A percentile compares a stretch with the other conserved stretches of the same genome.
Conservation (phyloP, 2,888 invertebrate species). For the Unio delphinus region DNA sequence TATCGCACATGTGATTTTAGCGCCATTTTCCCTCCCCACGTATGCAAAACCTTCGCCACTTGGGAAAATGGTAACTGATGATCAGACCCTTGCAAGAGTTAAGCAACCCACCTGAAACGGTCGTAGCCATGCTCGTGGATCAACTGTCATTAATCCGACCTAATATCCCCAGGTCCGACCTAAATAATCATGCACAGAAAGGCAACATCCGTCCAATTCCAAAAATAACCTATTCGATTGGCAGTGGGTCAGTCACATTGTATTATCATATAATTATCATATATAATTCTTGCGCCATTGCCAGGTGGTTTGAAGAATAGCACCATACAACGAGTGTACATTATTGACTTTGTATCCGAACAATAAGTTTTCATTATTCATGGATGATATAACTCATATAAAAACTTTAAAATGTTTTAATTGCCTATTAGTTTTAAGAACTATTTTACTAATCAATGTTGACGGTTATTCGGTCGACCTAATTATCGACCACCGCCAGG, state of each 20-base stretch:
- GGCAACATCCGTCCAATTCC: slow-evolving; percentile 54
- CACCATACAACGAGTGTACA: no score
- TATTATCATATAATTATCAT: slow-evolving; percentile 48
- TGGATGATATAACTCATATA: no score
- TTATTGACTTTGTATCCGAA: no score
- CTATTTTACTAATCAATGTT: no score
- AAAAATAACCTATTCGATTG: slow-evolving; percentile 56
- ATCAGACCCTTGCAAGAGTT: not conserved
- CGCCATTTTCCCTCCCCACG: slow-evolving; percentile 53
- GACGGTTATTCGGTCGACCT: slow-evolving; percentile 21
- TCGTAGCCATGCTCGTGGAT: slow-evolving; percentile 47
- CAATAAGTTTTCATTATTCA: no score
- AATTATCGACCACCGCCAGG: slow-evolving; percentile 27
- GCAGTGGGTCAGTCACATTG: slow-evolving; percentile 53
- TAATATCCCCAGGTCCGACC: slow-evolving; percentile 55
- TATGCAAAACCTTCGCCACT: slow-evolving; percentile 14
- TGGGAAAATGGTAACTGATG: not conserved
- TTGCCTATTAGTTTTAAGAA: no score
- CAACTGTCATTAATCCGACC: slow-evolving; percentile 54
- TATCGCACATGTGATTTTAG: slow-evolving; percentile 42
- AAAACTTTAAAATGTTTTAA: no score
- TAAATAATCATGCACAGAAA: slow-evolving; percentile 54
- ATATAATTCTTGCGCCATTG: slow-evolving; percentile 30
- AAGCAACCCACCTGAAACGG: slow-evolving; percentile 50
- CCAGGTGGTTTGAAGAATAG: no score